phyloP scores from a whole-genome alignment of 2,113 vertebrate species.

The Melierax canorus region DNA sequence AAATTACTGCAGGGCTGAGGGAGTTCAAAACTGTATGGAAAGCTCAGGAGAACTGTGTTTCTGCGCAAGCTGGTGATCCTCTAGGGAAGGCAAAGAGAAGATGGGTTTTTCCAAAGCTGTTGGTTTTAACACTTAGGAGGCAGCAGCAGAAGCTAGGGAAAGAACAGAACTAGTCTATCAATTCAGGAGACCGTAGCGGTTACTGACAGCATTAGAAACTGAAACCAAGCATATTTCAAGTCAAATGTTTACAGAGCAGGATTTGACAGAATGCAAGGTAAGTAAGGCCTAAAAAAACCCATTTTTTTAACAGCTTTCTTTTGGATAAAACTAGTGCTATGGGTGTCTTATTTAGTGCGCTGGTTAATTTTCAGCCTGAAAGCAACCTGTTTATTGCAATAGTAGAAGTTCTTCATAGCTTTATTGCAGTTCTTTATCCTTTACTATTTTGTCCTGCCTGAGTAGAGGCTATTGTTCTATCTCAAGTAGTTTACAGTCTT shows the following conservation, averaged over 20 bases:
- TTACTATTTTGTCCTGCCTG: not conserved
- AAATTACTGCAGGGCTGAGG: not conserved
- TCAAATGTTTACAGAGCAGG: not conserved
- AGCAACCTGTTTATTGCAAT: not conserved
- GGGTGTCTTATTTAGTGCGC: not conserved
- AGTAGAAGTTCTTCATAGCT: not conserved
- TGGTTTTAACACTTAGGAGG: not conserved
- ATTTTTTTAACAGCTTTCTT: not conserved
- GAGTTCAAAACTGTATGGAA: not conserved
- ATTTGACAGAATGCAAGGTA: not conserved
- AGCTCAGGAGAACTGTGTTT: not conserved
- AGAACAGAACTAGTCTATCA: not conserved
- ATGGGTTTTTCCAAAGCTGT: not conserved
- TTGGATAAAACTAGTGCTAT: not conserved
- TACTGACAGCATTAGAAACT: not conserved
- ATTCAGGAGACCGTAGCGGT: not conserved
- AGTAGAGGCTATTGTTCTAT: not conserved
- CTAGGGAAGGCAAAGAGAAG: not conserved
- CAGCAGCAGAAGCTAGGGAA: not conserved
- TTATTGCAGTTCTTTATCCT: not conserved
- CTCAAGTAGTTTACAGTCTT: not conserved
- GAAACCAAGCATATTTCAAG: not conserved
- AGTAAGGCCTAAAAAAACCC: not conserved
- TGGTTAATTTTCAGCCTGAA: not conserved
- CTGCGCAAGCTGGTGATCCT: not conserved